Percentiles rank a stretch among this genome's conserved stretches.
Conservation (phyloP, 2,113 vertebrate genomes). For the Embiotoca jacksoni region DNA sequence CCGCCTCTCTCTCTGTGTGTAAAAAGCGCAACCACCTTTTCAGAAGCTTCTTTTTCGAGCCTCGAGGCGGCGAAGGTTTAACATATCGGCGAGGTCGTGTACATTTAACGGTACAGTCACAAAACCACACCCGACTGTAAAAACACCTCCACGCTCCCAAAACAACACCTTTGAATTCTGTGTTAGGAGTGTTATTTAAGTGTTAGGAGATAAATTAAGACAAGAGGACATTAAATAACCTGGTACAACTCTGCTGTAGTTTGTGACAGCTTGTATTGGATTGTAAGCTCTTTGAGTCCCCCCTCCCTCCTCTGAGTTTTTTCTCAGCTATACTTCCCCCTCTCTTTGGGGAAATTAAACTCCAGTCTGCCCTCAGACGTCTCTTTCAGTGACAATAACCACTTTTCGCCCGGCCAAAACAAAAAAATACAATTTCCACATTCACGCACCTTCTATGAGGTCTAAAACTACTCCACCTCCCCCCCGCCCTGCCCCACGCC, state of each 20-base stretch:
- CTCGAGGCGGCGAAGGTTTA: neutral
- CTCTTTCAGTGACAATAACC: neutral
- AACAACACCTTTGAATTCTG: neutral
- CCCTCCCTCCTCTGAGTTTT: neutral
- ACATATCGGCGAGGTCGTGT: neutral
- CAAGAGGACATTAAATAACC: no score
- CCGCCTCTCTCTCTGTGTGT: neutral
- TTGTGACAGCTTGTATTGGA: no score
- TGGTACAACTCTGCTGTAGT: no score
- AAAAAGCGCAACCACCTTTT: conserved; percentile 12
- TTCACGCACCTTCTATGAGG: conserved; percentile 47
- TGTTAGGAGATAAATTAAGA: no score
- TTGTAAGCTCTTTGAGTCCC: neutral
- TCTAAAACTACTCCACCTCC: conserved; percentile 16
- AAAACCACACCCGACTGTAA: no score
- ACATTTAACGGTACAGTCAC: neutral
- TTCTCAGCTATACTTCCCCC: neutral
- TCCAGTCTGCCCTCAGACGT: conserved; percentile 21
- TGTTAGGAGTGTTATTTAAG: no score
- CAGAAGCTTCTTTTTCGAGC: conserved; percentile 10
- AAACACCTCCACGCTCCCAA: no score
- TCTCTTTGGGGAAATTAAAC: conserved; percentile 18
- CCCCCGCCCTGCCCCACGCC: neutral
- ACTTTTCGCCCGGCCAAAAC: conserved; percentile 4
- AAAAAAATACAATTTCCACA: conserved; percentile 37